Evolutionary conservation across 2,888 invertebrate genomes (phyloP).

Genomic region (Stenoptilia bipunctidactyla): DNA sequence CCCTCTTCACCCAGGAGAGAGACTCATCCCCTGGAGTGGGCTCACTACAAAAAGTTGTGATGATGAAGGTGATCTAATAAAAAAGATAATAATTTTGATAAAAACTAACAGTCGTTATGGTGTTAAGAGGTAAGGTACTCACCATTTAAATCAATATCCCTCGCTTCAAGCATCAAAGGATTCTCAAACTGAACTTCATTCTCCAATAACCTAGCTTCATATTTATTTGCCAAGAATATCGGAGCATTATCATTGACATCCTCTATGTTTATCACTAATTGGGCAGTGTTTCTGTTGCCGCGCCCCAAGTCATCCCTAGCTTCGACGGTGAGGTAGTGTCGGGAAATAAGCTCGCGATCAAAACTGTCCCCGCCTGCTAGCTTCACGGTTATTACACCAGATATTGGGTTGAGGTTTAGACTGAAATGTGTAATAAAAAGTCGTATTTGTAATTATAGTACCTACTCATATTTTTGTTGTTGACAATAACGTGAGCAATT

Average conservation of each 20-base stretch:
- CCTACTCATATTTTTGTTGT: no score
- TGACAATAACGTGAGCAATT: no score
- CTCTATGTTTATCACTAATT: conserved; percentile 83
- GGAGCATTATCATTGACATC: conserved; percentile 94
- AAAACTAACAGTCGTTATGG: no score
- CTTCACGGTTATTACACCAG: conserved; percentile 89
- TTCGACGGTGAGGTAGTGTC: conserved; percentile 89
- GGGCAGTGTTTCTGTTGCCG: conserved; percentile 85
- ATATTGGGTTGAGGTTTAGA: conserved; percentile 81
- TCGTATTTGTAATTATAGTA: no score
- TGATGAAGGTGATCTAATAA: no score
- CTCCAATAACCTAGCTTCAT: conserved; percentile 87
- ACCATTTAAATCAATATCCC: conserved; percentile 89
- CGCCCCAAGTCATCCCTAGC: conserved; percentile 89
- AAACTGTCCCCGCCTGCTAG: conserved; percentile 80
- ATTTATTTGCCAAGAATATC: conserved; percentile 83
- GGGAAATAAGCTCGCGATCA: conserved; percentile 86
- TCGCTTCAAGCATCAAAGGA: conserved; percentile 82
- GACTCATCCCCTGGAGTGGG: no score
- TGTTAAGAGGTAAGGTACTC: conserved; percentile 15
- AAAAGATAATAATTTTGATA: no score
- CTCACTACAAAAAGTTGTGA: no score
- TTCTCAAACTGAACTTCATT: conserved; percentile 84
- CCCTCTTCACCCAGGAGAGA: no score
- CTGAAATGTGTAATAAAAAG: no score